Base-by-base conservation (phyloP, 1,140 invertebrate genomes). In the Cydia amplana region DNA sequence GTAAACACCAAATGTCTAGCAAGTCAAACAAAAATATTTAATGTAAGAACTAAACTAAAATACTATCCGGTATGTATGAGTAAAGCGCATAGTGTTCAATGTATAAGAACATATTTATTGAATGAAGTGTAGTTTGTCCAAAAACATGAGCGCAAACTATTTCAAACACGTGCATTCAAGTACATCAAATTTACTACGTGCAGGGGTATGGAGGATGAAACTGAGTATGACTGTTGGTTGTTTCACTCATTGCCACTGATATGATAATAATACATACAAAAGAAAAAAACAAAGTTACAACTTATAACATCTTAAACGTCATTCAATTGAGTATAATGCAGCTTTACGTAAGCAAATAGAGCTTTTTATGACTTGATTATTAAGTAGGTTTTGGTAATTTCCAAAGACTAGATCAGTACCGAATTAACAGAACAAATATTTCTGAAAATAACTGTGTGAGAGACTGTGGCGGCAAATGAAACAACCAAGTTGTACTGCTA, bases 61-160 rank as follows among this genome's bases (percentile, higher is more conserved):
- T 85, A 85, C 80, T 74, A 83, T 85, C 83, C 85, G 82, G 83
- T 87, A 91, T 92, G 91, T 86, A 90, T 85, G 91, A 92, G 91
- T 91, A 92, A 90, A 85, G 89, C 91, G 91, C 87, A 85, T 91
- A 90, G 87, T 87, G 83, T 88, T 79, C 74, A 77, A 78, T 78
- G 75, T 76, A 74, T 77, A 76, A 63, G 75, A 77, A 80, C 75
- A 75, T 77, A 74, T 79, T 80, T 72, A 76, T 73, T 73, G 63
- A 75, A 75, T 73, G 63, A 75, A 78, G 65, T 75, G 74, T 51
- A 67, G 20, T 67, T 73, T 75, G 49, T 55, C 46, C 74, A 73
- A 73, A 73, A 18, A 75, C 55, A 46, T 72, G 64, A 74, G 73
- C 75, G 72, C 77, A 70, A 67, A 78, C 74, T 78, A 73, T 78